phyloP scores from a whole-genome alignment of 2,797 vertebrate genomes.

The Hemitrygon akajei region DNA sequence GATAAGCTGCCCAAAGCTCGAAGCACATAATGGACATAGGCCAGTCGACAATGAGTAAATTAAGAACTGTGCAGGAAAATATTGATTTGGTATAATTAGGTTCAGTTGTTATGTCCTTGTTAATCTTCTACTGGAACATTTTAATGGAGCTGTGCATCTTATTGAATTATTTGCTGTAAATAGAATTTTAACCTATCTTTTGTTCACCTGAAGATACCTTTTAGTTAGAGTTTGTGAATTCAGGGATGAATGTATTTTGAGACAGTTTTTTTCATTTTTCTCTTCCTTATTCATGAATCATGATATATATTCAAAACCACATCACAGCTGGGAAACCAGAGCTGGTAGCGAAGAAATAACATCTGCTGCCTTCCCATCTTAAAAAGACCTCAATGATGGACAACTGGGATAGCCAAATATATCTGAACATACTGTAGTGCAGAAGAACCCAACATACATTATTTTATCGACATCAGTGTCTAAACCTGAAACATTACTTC shows the following conservation, averaged over 20 bases:
- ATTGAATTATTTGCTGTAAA: constrained; percentile 10
- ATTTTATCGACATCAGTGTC: background rate
- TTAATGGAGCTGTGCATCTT: background rate
- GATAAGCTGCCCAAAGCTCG: background rate
- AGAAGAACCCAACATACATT: background rate
- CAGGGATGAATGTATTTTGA: background rate
- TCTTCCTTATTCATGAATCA: background rate
- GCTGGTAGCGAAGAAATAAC: background rate
- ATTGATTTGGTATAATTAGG: constrained; percentile 21
- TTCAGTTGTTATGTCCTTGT: constrained; percentile 18
- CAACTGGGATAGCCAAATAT: background rate
- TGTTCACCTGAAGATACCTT: background rate
- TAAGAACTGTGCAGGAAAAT: constrained; percentile 24
- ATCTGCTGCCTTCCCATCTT: background rate
- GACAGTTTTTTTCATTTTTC: background rate
- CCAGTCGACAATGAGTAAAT: constrained; percentile 20
- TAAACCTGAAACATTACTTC: background rate
- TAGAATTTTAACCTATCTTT: background rate
- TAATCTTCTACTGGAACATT: constrained; percentile 17
- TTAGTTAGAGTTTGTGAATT: background rate
- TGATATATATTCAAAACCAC: background rate
- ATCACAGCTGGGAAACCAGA: background rate
- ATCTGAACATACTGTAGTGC: background rate
- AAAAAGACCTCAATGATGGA: background rate
- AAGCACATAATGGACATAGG: constrained; percentile 1